A percentile compares a stretch with the other conserved stretches of the same genome.
These are phyloP conservation scores for Perizoma affinitatum DNA, from an alignment of 2,888 invertebrate species.

Conservation along the genomic window DNA sequence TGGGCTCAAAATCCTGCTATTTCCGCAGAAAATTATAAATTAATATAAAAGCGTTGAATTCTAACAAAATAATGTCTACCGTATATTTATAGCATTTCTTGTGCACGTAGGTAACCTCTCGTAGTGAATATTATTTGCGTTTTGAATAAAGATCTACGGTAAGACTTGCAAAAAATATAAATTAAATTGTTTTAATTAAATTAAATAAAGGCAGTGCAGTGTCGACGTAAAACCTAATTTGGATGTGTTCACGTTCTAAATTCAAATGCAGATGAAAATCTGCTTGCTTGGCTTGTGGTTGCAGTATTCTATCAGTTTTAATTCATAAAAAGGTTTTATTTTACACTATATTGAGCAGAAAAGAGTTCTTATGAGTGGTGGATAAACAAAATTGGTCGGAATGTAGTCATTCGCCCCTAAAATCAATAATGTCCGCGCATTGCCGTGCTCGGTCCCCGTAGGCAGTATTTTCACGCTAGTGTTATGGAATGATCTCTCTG, in stretches of 20 bases:
- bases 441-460: constrained; percentile 36
- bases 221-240: constrained; percentile 16
- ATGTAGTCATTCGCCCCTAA: constrained; percentile 59
- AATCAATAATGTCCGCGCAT: constrained; percentile 78
- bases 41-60: constrained; percentile 46
- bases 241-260: constrained; percentile 29
- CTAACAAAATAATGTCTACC: constrained; percentile 57
- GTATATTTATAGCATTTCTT: constrained; percentile 70
- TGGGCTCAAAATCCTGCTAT: constrained; percentile 55
- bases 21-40: constrained; percentile 60
- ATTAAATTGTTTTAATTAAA: constrained; percentile 7
- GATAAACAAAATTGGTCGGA: constrained; percentile 57
- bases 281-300: constrained; percentile 26
- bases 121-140: constrained; percentile 33
- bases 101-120: constrained; percentile 49
- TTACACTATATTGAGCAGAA: constrained; percentile 21
- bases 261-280: constrained; percentile 23
- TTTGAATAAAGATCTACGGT: constrained; percentile 32
- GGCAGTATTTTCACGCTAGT: constrained; percentile 37
- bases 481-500: constrained; percentile 25
- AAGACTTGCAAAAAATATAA: constrained; percentile 30
- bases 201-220: constrained; percentile 21
- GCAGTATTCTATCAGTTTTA: constrained; percentile 24
- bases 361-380: constrained; percentile 33
- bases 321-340: constrained; percentile 28